phyloP scores from a whole-genome alignment of 2,888 invertebrate genomes.

The Phaedon cochleariae region DNA sequence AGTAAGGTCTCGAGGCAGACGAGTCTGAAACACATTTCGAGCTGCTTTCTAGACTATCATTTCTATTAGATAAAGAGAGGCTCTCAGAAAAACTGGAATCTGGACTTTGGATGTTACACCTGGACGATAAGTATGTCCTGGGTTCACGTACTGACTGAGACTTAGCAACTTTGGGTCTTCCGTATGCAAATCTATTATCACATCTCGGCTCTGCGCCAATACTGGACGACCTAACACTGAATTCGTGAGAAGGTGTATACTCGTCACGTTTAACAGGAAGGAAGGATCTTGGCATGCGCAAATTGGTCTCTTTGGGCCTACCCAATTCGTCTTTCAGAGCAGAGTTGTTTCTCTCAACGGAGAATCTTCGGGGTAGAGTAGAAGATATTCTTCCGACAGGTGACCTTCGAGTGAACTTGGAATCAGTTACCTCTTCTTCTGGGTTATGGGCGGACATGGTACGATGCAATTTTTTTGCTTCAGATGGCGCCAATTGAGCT shows the following conservation, averaged over 20 bases:
- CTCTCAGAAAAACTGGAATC: slow-evolving; percentile 57
- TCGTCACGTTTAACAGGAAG: slow-evolving; percentile 52
- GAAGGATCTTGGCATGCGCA: slow-evolving; percentile 44
- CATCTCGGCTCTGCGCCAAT: slow-evolving; percentile 48
- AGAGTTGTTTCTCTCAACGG: slow-evolving; percentile 49
- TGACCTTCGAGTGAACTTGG: slow-evolving; percentile 33
- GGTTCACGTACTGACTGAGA: slow-evolving; percentile 50
- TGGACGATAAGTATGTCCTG: slow-evolving; percentile 42
- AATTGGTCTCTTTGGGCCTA: slow-evolving; percentile 28
- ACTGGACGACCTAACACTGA: slow-evolving; percentile 48
- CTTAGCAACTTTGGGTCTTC: slow-evolving; percentile 47
- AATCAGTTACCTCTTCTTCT: slow-evolving; percentile 37
- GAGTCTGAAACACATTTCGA: slow-evolving; percentile 50
- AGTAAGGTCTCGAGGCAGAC: slow-evolving; percentile 45
- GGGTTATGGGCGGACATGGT: slow-evolving; percentile 67
- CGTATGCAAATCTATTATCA: slow-evolving; percentile 42
- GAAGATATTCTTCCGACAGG: slow-evolving; percentile 49
- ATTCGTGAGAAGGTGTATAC: slow-evolving; percentile 43
- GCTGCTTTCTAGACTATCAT: slow-evolving; percentile 45
- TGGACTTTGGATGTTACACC: slow-evolving; percentile 50
- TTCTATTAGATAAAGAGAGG: slow-evolving; percentile 46
- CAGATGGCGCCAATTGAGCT: slow-evolving; percentile 74
- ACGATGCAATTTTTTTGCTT: slow-evolving; percentile 72
- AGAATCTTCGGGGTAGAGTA: slow-evolving; percentile 62
- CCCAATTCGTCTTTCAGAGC: slow-evolving; percentile 26